These are phyloP conservation scores for Bicyclus anynana DNA, from an alignment of 1,140 invertebrate species.

Conservation along the genomic window DNA sequence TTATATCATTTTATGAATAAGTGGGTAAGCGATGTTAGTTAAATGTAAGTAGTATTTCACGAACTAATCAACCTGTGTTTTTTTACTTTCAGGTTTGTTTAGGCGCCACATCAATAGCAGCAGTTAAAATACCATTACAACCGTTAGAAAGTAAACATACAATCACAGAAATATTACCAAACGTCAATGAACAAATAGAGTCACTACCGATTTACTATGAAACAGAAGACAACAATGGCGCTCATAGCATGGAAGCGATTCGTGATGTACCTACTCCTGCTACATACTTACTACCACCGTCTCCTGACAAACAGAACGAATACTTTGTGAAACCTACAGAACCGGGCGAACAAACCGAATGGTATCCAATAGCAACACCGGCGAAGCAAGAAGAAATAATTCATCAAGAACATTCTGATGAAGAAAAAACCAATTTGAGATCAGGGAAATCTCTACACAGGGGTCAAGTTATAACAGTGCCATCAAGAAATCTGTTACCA, in stretches of 20 bases:
- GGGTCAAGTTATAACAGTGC: slow-evolving; percentile 26
- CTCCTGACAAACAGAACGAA: slow-evolving; percentile 36
- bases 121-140: slow-evolving; percentile 52
- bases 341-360: slow-evolving; percentile 51
- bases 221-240: slow-evolving; percentile 36
- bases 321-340: slow-evolving; percentile 47
- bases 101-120: slow-evolving; percentile 24
- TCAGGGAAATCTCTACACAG: slow-evolving; percentile 32
- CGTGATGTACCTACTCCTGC: slow-evolving; percentile 42
- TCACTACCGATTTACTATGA: slow-evolving; percentile 42
- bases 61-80: background rate
- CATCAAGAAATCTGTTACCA: slow-evolving; percentile 41
- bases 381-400: slow-evolving; percentile 26
- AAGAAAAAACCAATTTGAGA: slow-evolving; percentile 25
- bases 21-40: background rate
- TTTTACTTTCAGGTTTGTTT: slow-evolving; percentile 45
- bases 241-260: slow-evolving; percentile 41
- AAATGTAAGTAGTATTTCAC: no score
- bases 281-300: slow-evolving; percentile 58
- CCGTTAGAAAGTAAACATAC: slow-evolving; percentile 34
- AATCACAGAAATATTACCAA: slow-evolving; percentile 3
- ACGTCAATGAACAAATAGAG: slow-evolving; percentile 22
- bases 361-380: slow-evolving; percentile 53
- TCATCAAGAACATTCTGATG: slow-evolving; percentile 15
- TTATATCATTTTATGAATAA: background rate